Evolutionary conservation across 2,888 invertebrate species (phyloP), one percentile per base, ranked within the genome.

Genomic region (Pheosia gnoma): DNA sequence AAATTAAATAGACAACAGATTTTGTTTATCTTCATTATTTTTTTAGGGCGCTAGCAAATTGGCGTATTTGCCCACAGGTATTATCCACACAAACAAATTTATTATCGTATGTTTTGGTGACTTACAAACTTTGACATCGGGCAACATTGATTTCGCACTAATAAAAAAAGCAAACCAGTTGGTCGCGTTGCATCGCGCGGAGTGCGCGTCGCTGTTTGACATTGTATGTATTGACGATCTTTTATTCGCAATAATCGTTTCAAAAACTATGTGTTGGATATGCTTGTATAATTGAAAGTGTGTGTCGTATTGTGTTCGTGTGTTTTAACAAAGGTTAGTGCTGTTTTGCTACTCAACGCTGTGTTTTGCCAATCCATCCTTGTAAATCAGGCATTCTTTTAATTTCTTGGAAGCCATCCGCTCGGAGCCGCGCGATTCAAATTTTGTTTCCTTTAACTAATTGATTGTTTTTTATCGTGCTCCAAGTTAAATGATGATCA

Each of bases 101-200:
- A 37, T 53, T 5, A 37, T 5, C 11, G 11, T 53, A 37, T 53
- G 37, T 53, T 53, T 53, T 53, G 53, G 53, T 11, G 9, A 53
- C 11, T 11, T 53, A 53, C 37, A 37, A 53, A 53, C 53, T 37
- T 53, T 53, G 37, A 37, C 53, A 53, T 52, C 37, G 37, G 53
- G 53, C 37, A 53, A 53, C 53, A 38, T 53, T 37, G 11, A 11
- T 36, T 8, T 52, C 36, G 52, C 36, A 49, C 5, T 10, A 37
- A 53, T n/a, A 53, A 10, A 11, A 53, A 11, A 8, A 25, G 36
- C 11, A 53, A 53, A 53, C 53, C 37, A 53, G 53, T 53, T 8
- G 10, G 38, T 8, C 53, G 53, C 53, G 37, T 7, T 10, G 53
- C 37, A 38, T 5, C 53, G 53, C 37, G 11, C 5, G 5, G 11